These are phyloP conservation scores for Enteromius afrohamiltoni DNA, from an alignment of 2,797 vertebrate species.

Conservation along the genomic window DNA sequence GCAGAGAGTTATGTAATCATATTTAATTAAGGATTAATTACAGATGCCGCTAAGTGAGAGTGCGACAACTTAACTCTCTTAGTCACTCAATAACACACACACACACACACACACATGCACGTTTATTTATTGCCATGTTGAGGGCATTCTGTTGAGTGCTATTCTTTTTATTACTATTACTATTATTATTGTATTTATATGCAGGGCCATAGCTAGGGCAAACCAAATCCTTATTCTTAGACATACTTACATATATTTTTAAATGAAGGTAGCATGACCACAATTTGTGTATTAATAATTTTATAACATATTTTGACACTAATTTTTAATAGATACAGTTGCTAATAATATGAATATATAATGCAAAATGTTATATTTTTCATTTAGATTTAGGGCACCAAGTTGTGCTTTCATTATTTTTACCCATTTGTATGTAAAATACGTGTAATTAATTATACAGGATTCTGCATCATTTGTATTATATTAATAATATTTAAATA, in stretches of 20 bases:
- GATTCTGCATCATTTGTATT: background rate
- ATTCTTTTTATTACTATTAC: background rate
- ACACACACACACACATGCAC: background rate
- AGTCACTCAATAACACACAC: slow-evolving; percentile 27
- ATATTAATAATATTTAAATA: background rate
- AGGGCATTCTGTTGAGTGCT: background rate
- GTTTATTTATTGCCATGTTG: slow-evolving; percentile 1
- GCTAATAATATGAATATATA: background rate
- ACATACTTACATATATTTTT: background rate
- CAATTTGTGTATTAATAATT: background rate
- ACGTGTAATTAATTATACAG: background rate
- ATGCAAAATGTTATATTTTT: background rate
- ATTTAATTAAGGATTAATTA: slow-evolving; percentile 63
- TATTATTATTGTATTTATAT: background rate
- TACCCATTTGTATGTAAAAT: background rate
- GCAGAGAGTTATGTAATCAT: slow-evolving; percentile 63
- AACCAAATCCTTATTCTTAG: too few species aligned
- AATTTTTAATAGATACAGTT: background rate
- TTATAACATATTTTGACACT: background rate
- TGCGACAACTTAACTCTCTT: slow-evolving; percentile 51
- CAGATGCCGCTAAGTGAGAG: slow-evolving; percentile 53
- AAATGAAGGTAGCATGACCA: background rate
- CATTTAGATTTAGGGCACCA: background rate
- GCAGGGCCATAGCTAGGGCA: background rate
- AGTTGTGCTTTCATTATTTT: background rate